Evolutionary conservation across 2,888 invertebrate genomes (phyloP), one percentile per base, ranked within the genome.

Genomic region (Pandemis heparana): DNA sequence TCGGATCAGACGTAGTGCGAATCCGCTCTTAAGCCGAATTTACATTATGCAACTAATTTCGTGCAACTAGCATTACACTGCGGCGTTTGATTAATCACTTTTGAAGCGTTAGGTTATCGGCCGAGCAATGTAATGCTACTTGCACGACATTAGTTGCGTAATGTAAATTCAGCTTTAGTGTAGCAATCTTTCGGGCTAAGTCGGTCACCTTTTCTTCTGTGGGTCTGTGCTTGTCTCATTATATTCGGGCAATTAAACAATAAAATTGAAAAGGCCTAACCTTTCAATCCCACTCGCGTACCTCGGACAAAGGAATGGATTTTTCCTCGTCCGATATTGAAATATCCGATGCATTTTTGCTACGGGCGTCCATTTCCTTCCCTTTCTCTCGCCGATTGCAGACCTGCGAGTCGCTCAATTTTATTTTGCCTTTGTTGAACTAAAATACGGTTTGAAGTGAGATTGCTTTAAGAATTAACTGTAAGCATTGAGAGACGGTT

Each of bases 271-370:
- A 18, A 23, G 10, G 23, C 56, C 56, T 56, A 10, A 56, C 23
- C 56, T 56, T 56, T 56, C 10, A 12, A 23, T 14, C 32, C 43
- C 1, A 7, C 18, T 32, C 6, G 41, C 10, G 43, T 23, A 12
- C n/a, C 61, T 61, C n/a, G 46, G 46, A 63, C 41, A n/a, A 63
- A 63, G 23, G 32, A 48, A 43, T 60, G n/a, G 23, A 46, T 46
- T 63, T 63, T 63, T 32, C 63, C 12, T 5, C 12, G 43, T 46
- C 46, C 63, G 32, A 46, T 63, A 63, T 63, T 63, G 63, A 63
- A 63, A 63, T 63, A 18, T 63, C 63, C 63, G 63, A 43, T 63
- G 63, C 63, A 63, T 46, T 46, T 46, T 63, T 61, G 63, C 46
- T 10, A 39, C 43, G 46, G 32, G 14, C 23, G 8, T 23, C 46